Percentiles rank a stretch among this genome's conserved stretches.
Evolutionary conservation across 2,113 vertebrate genomes (phyloP).

Genomic region (Pyrgilauda ruficollis): DNA sequence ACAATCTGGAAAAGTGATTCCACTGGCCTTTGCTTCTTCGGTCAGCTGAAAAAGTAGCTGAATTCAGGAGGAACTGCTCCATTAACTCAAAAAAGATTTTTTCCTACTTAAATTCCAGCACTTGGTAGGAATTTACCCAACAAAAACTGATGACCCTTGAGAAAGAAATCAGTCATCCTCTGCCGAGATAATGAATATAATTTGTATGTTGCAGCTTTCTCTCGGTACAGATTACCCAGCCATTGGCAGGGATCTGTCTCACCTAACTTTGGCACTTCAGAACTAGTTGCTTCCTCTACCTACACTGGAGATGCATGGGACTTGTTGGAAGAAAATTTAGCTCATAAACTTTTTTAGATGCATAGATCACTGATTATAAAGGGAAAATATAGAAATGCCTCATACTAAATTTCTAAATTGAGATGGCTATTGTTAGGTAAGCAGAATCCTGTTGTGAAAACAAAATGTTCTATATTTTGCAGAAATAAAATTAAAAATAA

Average conservation of each 20-base stretch:
- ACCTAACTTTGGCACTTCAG: not conserved
- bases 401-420: not conserved
- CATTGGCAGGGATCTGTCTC: not conserved
- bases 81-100: not conserved
- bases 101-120: not conserved
- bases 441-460: not conserved
- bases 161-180: not conserved
- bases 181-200: not conserved
- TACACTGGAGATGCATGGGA: not conserved
- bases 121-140: not conserved
- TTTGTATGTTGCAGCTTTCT: not conserved
- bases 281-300: not conserved
- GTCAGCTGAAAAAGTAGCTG: not conserved
- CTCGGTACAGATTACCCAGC: not conserved
- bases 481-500: not conserved
- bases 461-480: not conserved
- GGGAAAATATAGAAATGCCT: not conserved
- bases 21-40: rapidly evolving
- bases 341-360: not conserved
- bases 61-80: not conserved
- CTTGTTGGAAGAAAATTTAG: not conserved
- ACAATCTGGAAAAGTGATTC: not conserved
- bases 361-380: not conserved
- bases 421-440: not conserved
- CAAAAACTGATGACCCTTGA: not conserved